Evolutionary conservation across 2,113 vertebrate species (phyloP).

Genomic region (Catagonus wagneri): DNA sequence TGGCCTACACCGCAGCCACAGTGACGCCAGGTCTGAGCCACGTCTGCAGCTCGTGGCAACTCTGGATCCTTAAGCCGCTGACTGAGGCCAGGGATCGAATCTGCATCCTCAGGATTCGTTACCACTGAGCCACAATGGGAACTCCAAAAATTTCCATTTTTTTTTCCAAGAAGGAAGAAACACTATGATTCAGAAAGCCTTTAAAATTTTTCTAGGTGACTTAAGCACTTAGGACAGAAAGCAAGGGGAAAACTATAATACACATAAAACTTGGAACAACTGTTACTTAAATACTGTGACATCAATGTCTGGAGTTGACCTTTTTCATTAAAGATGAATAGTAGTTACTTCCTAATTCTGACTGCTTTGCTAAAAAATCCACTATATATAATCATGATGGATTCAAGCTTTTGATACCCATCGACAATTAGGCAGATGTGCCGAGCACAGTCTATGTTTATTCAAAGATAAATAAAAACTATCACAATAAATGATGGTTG

Average conservation of each 20-base stretch:
- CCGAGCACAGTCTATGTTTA: neutral
- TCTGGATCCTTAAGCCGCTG: too few relatives aligned
- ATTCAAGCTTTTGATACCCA: accelerated
- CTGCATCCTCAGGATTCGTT: too few relatives aligned
- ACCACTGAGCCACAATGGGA: too few relatives aligned
- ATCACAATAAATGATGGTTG: neutral
- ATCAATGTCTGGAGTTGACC: neutral
- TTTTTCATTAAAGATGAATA: neutral
- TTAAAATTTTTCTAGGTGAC: neutral
- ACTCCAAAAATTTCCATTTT: neutral
- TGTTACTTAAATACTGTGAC: neutral
- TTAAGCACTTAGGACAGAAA: neutral
- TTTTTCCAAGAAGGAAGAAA: neutral
- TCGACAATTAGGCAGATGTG: neutral
- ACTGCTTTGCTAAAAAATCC: slow-evolving; percentile 1
- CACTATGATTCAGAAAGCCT: slow-evolving; percentile 7
- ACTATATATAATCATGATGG: neutral
- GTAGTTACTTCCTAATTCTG: neutral
- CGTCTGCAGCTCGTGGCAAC: too few relatives aligned
- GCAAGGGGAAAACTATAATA: neutral
- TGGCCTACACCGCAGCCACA: too few relatives aligned
- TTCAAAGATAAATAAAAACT: neutral
- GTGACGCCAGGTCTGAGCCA: too few relatives aligned
- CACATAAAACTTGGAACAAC: neutral
- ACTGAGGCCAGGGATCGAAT: too few relatives aligned